Conservation (phyloP, 2,888 invertebrate genomes). For the Crocallis elinguaria region DNA sequence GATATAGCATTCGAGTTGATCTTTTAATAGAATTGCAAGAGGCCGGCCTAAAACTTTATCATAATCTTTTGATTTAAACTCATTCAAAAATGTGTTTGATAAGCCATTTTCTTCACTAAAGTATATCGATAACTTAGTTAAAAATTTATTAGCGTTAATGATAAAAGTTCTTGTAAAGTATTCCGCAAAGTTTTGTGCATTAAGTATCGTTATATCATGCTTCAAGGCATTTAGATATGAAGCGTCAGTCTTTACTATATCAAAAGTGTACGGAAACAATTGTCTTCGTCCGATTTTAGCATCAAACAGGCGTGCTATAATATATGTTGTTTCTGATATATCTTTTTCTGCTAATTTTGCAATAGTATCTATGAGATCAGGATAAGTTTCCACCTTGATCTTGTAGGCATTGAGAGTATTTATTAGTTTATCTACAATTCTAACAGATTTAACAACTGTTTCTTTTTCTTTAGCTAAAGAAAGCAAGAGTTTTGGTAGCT, state of each 20-base stretch:
- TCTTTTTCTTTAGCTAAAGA: background rate
- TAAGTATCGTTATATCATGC: conserved; percentile 52
- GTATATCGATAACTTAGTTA: conserved; percentile 53
- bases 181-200: conserved; percentile 6
- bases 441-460: background rate
- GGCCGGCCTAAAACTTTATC: conserved; percentile 8
- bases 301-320: conserved; percentile 51
- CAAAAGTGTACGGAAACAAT: conserved; percentile 53
- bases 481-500: background rate
- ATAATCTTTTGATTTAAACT: conserved; percentile 8
- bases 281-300: conserved; percentile 53
- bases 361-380: background rate
- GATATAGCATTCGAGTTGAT: conserved; percentile 15
- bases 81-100: conserved; percentile 40
- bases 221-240: conserved; percentile 62
- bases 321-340: conserved; percentile 22
- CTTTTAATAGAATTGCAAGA: conserved; percentile 34
- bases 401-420: background rate
- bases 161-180: background rate
- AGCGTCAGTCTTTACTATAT: conserved; percentile 48
- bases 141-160: conserved; percentile 43
- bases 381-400: background rate
- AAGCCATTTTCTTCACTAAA: conserved; percentile 58
- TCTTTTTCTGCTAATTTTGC: conserved; percentile 43
- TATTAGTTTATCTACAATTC: background rate